Evolutionary conservation across 2,888 invertebrate genomes (phyloP), one percentile per base, ranked within the genome.

Genomic region (Parochlus steinenii): DNA sequence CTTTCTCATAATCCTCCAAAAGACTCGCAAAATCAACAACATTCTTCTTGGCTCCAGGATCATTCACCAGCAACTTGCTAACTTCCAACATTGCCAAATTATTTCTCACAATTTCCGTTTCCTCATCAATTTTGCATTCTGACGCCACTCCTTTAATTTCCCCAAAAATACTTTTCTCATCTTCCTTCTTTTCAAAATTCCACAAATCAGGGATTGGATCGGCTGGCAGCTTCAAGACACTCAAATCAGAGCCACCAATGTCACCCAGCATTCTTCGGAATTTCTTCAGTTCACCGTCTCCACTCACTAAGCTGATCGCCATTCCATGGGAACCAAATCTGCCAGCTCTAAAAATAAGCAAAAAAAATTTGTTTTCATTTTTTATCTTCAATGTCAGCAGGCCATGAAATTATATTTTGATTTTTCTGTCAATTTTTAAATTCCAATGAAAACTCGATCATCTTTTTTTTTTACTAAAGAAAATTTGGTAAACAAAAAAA

Each of bases 301-400:
- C 64, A 45, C 73, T 65, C 6, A 79, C 58, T 38, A 92, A 69
- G 32, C 76, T 77, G 10, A 92, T 68, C 17, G 83, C 77, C 38
- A 72, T 66, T 33, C 90, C 92, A 53, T 72, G 71, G 2, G 82
- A 74, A 2, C 95, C 97, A 64, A 79, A 97, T 41, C 97, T 67
- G 1, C 97, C 97, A 27, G 93, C 90, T 47, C 97, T n/a, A n/a
- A n/a, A n/a, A n/a, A n/a, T n/a, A n/a, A n/a, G n/a, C n/a, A n/a
- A n/a, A n/a, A n/a, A n/a, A n/a, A n/a, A n/a, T n/a, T n/a, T n/a
- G n/a, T n/a, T n/a, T n/a, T n/a, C n/a, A n/a, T n/a, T n/a, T n/a
- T n/a, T n/a, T n/a, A n/a, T n/a, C n/a, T n/a, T n/a, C n/a, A n/a
- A n/a, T n/a, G n/a, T n/a, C n/a, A n/a, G n/a, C n/a, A n/a, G n/a